These are phyloP conservation scores for Drosophila nigromelanica DNA, from an alignment of 1,140 invertebrate genomes.

Conservation along the genomic window DNA sequence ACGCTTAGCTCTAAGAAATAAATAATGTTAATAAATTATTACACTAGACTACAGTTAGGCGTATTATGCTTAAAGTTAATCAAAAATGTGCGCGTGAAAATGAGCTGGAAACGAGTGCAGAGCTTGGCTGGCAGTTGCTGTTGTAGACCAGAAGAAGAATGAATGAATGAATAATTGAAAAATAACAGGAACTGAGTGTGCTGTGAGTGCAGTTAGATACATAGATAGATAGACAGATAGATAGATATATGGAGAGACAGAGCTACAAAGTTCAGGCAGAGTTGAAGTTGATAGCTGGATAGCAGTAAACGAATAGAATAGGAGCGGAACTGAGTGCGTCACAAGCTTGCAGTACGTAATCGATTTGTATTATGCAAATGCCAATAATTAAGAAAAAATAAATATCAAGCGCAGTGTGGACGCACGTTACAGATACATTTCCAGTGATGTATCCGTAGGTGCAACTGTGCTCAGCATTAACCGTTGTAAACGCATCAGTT, in stretches of 20 bases:
- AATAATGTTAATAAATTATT: conserved; percentile 80
- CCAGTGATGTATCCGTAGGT: conserved; percentile 64
- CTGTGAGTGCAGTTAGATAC: conserved; percentile 19
- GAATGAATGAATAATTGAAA: conserved; percentile 71
- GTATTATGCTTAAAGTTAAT: conserved; percentile 57
- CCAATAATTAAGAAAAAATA: conserved; percentile 63
- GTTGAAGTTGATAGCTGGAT: conserved; percentile 10
- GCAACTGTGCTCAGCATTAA: conserved; percentile 65
- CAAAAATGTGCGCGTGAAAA: conserved; percentile 42
- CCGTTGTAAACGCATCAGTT: conserved; percentile 69
- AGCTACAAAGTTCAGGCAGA: conserved; percentile 45
- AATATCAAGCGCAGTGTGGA: conserved; percentile 42
- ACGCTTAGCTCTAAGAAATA: conserved; percentile 72
- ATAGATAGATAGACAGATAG: conserved; percentile 11
- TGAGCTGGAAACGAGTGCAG: conserved; percentile 51
- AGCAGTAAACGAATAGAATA: conserved; percentile 44
- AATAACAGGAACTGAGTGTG: conserved; percentile 42
- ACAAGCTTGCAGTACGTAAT: conserved; percentile 55
- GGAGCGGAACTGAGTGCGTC: conserved; percentile 39
- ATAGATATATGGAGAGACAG: conserved; percentile 26
- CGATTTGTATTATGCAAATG: conserved; percentile 69
- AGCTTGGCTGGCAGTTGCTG: conserved; percentile 14
- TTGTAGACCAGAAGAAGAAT: conserved; percentile 1
- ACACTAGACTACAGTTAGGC: conserved; percentile 71
- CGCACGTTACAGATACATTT: conserved; percentile 75